Base-by-base conservation (phyloP, 1,140 invertebrate genomes). In the Lysiphlebus fabarum region DNA sequence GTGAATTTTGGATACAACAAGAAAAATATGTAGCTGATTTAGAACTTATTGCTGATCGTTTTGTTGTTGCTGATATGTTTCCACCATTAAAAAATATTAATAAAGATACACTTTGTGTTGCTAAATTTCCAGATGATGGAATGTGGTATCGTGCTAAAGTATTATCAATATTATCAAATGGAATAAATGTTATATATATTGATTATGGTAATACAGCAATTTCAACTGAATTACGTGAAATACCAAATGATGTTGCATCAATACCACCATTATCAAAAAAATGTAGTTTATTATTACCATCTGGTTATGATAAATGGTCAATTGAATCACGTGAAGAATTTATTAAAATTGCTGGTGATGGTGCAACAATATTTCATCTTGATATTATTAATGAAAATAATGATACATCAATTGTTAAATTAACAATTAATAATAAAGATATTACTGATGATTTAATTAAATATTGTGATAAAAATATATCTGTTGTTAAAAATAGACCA, bases 1-100 rank as follows among this genome's bases (percentile, higher is more conserved):
- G 77, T 38, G 82, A 87, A 42, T 88, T 90, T 67, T 88, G 85
- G 68, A 72, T 89, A 11, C 87, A 89, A 47, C 78, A 85, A 60
- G 81, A 82, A 42, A 77, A 83, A 33, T 75, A 79, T 34, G 71
- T 77, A 4, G 58, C 74, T 0, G 75, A 82, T 53, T 68, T 89
- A 3, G 83, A 87, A 62, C 79, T 80, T 12, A 79, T 89, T 10
- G 81, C 77, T 1, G 82, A 85, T 11, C 77, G 75, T 61, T 72
- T 87, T 56, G 64, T 77, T 5, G 74, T 82, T 48, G 81, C 80
- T 2, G 71, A 82, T 5, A 73, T 82, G 47, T 83, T 84, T 49
- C 71, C 82, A 10, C 58, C 64, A 1, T 69, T 83, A 1, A 62
- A 73, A 0, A 73, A 85, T 14, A 61, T 83, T 0, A 70, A 80